Evolutionary conservation across 2,113 vertebrate species (phyloP), one percentile per base, ranked within the genome.

Genomic region (Istiophorus platypterus): DNA sequence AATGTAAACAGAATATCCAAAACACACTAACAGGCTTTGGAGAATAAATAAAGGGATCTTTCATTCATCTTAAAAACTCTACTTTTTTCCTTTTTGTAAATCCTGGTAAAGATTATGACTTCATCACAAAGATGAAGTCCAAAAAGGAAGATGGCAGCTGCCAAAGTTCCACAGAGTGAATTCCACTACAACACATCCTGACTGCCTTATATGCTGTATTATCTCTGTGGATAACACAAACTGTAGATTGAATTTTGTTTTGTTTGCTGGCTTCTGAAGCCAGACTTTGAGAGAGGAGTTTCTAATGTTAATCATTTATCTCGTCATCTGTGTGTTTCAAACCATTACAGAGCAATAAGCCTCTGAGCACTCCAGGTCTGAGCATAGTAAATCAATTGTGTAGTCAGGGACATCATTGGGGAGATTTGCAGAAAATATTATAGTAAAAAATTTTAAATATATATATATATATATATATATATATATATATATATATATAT

Each of bases 1-100:
- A 42, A 76, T 24, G n/a, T 64, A 64, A 82, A 75, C 72, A 49
- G 20, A 47, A 39, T 52, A 41, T 37, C 37, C 41, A 13, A 62
- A 13, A 66, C n/a, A 64, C 15, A 74, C 9, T 14, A 45, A 45
- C 54, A 45, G 17, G 5, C 39, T 14, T 9, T 56, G 57, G 13
- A 68, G 15, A 27, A 52, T 34, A 47, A 64, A 70, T n/a, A 69
- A 10, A 29, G 2, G 6, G 1, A 66, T 54, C 15, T 64, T 58
- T 15, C 22, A 42, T 61, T 5, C 7, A 20, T 78, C 57, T 45
- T 52, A 18, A 41, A 72, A 42, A 9, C n/a, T 37, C 7, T 10
- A 3, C 6, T 29, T 70, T 63, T 42, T 17, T 10, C 31, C n/a
- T n/a, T 51, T 81, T 59, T 74, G 29, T 39, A 41, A 39, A 56